Evolutionary conservation across 1,140 invertebrate genomes (phyloP).

Genomic region (Achatina immaculata): DNA sequence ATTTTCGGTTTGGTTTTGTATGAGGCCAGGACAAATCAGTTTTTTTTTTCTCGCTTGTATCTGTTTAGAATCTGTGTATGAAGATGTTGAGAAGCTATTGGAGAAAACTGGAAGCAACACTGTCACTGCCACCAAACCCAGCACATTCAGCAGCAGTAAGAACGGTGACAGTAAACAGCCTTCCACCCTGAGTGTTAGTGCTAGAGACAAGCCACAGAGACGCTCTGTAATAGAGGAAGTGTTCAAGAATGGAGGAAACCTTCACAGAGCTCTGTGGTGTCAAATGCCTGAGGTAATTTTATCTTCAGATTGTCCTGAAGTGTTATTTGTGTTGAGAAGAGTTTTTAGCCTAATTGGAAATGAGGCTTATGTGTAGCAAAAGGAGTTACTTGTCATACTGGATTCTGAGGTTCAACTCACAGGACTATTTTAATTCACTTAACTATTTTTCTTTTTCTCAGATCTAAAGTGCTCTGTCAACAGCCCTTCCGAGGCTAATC

Average conservation of each 20-base stretch:
- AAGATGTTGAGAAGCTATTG: conserved; percentile 42
- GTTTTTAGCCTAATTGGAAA: no score
- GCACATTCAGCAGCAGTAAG: neutral
- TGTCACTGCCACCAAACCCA: neutral
- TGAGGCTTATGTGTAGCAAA: no score
- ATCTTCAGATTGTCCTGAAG: neutral
- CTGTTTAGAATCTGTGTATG: conserved; percentile 34
- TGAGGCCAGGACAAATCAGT: no score
- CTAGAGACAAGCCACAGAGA: conserved; percentile 38
- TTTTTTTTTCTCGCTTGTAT: no score
- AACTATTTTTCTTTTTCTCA: no score
- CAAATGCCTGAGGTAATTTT: conserved; percentile 87
- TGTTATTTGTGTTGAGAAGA: no score
- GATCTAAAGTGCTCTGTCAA: no score
- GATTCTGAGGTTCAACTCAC: no score
- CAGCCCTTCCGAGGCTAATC: no score
- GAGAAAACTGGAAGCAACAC: conserved; percentile 25
- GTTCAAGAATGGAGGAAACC: conserved; percentile 55
- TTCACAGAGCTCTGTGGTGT: conserved; percentile 87
- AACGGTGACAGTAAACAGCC: neutral
- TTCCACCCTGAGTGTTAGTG: neutral
- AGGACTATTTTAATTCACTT: no score
- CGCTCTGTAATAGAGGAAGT: conserved; percentile 46
- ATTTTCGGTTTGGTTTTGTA: no score
- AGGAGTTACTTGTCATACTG: no score